These are phyloP conservation scores for Barbus barbus DNA, from an alignment of 2,113 vertebrate species.

Conservation along the genomic window DNA sequence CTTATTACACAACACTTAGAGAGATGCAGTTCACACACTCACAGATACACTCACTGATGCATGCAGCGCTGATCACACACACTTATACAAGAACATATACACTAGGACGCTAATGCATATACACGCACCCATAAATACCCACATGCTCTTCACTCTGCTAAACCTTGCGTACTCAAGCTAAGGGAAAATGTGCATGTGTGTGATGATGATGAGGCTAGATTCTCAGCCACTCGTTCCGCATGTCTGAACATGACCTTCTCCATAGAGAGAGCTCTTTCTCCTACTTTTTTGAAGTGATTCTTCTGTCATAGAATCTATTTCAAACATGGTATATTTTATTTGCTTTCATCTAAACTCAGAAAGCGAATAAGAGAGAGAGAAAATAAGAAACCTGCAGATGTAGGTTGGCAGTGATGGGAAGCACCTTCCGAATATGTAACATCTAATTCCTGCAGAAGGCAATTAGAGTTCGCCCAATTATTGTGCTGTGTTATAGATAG, in stretches of 20 bases:
- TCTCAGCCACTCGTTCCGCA: conserved; percentile 37
- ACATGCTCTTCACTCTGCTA: not conserved
- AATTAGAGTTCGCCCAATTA: conserved; percentile 77
- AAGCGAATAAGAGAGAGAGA: not conserved
- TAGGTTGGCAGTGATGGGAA: conserved; percentile 50
- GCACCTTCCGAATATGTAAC: conserved; percentile 59
- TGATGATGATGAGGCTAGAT: conserved; percentile 18
- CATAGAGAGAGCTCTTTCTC: too few species aligned
- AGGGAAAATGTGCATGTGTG: not conserved
- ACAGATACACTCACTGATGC: not conserved
- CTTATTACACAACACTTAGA: conserved; percentile 34
- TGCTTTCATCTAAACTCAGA: conserved; percentile 3
- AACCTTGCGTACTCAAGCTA: not conserved
- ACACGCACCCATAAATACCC: not conserved
- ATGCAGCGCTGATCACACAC: not conserved
- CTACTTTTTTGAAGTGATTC: too few species aligned
- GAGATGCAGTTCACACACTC: conserved; percentile 11
- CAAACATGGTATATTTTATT: too few species aligned
- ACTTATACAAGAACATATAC: not conserved
- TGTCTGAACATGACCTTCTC: conserved; percentile 36
- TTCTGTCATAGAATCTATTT: too few species aligned
- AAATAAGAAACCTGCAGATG: not conserved
- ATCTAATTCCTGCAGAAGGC: conserved; percentile 61
- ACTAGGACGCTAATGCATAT: conserved; percentile 1
- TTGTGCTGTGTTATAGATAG: conserved; percentile 71